Base-by-base conservation (phyloP, 2,888 invertebrate species). In the Morpho achilles region DNA sequence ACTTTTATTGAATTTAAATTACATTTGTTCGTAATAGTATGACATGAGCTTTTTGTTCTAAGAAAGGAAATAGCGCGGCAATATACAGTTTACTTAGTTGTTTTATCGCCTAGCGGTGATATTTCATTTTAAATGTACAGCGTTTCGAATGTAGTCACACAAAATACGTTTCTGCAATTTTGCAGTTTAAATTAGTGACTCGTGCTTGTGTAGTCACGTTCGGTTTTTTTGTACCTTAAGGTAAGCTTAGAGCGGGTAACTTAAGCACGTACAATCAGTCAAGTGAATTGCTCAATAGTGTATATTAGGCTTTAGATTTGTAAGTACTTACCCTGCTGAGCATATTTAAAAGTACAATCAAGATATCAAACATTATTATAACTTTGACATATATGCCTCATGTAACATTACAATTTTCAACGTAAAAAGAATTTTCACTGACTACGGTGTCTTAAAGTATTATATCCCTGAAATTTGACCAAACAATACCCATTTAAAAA, bases 201-300 rank as follows among this genome's bases (percentile, higher is more conserved):
- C 62, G 64, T 73, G 75, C 70, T 75, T 80, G 77, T 77, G 75
- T 72, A 78, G 81, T 79, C 81, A 83, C 82, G 82, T 84, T 76
- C 60, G 74, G 70, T 67, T 72, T 73, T 75, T 67, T 67, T 66
- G 50, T 53, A 58, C 23, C 53, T 53, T 54, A 55, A 61, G 56
- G 60, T 59, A 53, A 61, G 66, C 62, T 58, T 62, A 58, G 49
- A 58, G 59, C 52, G 56, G 54, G 59, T 62, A 61, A 60, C 54
- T 65, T 61, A 53, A 61, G 50, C 61, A 64, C 61, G 64, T 61
- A 57, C 61, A 56, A 60, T 62, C 60, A 54, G 57, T 58, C 53
- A 59, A 63, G 57, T 65, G 53, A 59, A 61, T 63, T 22, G 58
- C 55, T 43, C 53, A 62, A 58, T 56, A 52, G 49, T 53, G 43